Conservation (phyloP, 35 echinoderm and acorn worm genomes). For the Apostichopus parvimensis region DNA sequence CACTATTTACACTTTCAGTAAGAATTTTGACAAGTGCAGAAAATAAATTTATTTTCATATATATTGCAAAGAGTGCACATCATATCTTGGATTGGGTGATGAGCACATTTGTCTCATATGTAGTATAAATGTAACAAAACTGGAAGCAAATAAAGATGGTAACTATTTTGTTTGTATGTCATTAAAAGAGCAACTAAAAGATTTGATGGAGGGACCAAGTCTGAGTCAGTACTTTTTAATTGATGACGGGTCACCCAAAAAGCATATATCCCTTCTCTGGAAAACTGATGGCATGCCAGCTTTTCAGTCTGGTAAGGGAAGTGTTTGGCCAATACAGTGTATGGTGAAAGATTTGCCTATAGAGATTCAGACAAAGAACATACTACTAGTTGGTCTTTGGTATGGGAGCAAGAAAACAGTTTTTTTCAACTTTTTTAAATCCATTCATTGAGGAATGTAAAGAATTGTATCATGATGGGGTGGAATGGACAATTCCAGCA, state of each 20-base stretch:
- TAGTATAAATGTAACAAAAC: neutral
- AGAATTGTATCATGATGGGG: neutral
- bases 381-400: slow-evolving; percentile 41
- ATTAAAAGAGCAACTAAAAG: neutral
- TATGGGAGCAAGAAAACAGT: slow-evolving; percentile 44
- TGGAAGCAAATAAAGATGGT: neutral
- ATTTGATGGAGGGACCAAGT: no score
- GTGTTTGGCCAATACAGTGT: slow-evolving; percentile 45
- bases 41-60: slow-evolving; percentile 15
- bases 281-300: slow-evolving; percentile 50
- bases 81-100: neutral
- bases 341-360: slow-evolving; percentile 16
- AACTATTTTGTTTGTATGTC: slow-evolving; percentile 24
- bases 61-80: slow-evolving; percentile 1
- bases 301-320: slow-evolving; percentile 31
- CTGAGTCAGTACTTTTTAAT: neutral
- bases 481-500: slow-evolving; percentile 4
- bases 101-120: neutral
- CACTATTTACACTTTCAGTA: slow-evolving; percentile 3
- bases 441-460: slow-evolving; percentile 31
- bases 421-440: slow-evolving; percentile 36
- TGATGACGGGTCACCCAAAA: neutral
- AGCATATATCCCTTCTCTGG: slow-evolving; percentile 28
- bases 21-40: neutral
- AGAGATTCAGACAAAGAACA: slow-evolving; percentile 26